Base-by-base conservation (phyloP, 92 coral and sea anemone genomes). In the Porites evermanni region DNA sequence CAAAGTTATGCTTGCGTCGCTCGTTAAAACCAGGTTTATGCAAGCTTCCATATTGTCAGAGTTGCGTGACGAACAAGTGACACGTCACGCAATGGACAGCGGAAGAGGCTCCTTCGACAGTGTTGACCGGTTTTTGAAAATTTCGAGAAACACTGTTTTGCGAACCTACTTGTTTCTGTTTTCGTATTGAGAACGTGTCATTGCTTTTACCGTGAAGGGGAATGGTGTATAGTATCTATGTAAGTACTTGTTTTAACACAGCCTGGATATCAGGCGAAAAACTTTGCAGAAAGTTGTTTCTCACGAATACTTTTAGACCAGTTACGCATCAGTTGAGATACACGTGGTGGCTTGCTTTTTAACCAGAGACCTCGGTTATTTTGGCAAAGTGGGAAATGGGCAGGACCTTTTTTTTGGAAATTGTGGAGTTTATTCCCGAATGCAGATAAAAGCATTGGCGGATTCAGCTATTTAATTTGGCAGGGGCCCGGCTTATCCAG, bases 171-270 rank as follows among this genome's bases (percentile, higher is more conserved):
- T 52, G 19, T 67, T 50, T 80, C 65, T 80, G 84, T 80, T 67
- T 53, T 78, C 50, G 24, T 80, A 53, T 71, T 61, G 72, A 71
- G 79, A 50, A 82, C 70, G 18, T 38, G 13, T 32, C 56, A 60
- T 72, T 8, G 44, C 72, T 82, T 82, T 82, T 82, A 82, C 44
- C 71, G 78, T 72, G 60, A 59, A 71, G 67, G 56, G 70, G n/a
- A 50, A 12, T n/a, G 44, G 44, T 72, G 67, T 80, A 72, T 61
- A 61, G 74, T 82, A 71, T 69, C 71, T 13, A 63, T 26, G 66
- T 66, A 44, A 32, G 54, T 78, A 64, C 32, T 47, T 38, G 29
- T 78, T 19, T 53, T 64, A 26, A 32, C 12, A 56, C 16, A 11
- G 67, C 53, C 53, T 44, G 32, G 18, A 12, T 44, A 16, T 17